Evolutionary conservation across 2,888 invertebrate genomes (phyloP).

Genomic region (Busseola fusca): DNA sequence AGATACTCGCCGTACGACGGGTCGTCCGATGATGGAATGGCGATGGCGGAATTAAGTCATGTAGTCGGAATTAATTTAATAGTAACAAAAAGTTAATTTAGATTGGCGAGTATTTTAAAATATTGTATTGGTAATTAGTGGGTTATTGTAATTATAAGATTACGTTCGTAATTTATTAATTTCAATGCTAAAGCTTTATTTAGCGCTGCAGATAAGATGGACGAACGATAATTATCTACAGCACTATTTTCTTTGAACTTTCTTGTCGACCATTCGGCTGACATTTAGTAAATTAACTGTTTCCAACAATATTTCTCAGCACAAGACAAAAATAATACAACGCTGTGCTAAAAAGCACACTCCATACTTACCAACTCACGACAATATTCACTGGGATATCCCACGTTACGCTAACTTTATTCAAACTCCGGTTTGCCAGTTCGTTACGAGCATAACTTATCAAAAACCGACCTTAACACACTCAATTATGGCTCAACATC

Average conservation of each 20-base stretch:
- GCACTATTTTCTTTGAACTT: neutral
- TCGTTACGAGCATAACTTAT: slow-evolving; percentile 39
- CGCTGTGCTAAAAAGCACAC: slow-evolving; percentile 53
- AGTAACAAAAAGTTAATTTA: neutral
- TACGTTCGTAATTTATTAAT: neutral
- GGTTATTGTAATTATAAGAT: too few relatives aligned
- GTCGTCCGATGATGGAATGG: too few relatives aligned
- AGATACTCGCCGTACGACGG: too few relatives aligned
- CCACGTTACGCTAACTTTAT: slow-evolving; percentile 85
- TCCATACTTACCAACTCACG: slow-evolving; percentile 68
- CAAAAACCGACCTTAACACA: slow-evolving; percentile 63
- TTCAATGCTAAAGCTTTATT: neutral
- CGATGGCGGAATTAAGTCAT: too few relatives aligned
- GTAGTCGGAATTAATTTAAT: neutral
- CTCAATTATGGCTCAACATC: slow-evolving; percentile 57
- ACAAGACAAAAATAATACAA: neutral
- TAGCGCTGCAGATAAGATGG: neutral
- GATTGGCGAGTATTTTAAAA: too few relatives aligned
- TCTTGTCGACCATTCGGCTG: neutral
- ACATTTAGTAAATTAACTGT: neutral
- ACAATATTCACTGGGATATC: slow-evolving; percentile 81
- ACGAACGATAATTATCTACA: neutral
- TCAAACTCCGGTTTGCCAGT: slow-evolving; percentile 72
- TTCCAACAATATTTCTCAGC: neutral
- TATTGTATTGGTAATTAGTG: neutral